phyloP scores from a whole-genome alignment of 2,797 vertebrate species.

The Tokudaia tokunoshimensis region DNA sequence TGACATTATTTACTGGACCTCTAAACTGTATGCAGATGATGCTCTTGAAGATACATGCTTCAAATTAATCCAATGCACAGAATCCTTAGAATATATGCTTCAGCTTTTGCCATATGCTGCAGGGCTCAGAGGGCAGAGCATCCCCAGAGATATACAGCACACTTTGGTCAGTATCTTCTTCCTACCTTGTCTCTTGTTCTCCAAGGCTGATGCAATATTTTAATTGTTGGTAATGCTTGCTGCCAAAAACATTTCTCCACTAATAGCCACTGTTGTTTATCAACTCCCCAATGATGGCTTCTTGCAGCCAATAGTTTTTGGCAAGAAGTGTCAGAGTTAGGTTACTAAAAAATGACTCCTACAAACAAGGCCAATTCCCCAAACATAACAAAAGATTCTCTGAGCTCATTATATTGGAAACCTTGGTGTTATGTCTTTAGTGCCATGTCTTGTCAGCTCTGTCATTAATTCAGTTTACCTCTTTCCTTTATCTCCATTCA shows the following conservation, averaged over 20 bases:
- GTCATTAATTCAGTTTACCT: not conserved
- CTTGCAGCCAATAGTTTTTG: not conserved
- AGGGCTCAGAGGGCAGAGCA: not conserved
- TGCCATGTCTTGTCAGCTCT: not conserved
- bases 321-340: not conserved
- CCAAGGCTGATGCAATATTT: slow-evolving; percentile 46
- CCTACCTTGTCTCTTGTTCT: slow-evolving; percentile 23
- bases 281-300: slow-evolving; percentile 15
- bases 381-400: not conserved
- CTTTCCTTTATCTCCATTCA: not conserved
- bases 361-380: not conserved
- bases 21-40: not conserved
- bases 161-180: slow-evolving; percentile 3
- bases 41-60: not conserved
- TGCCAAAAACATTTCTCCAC: slow-evolving; percentile 45
- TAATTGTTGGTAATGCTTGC: slow-evolving; percentile 51
- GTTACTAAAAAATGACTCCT: not conserved
- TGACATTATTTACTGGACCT: not conserved
- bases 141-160: not conserved
- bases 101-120: not conserved
- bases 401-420: slow-evolving; percentile 24
- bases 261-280: not conserved
- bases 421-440: not conserved
- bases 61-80: not conserved
- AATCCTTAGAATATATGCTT: not conserved